Percentiles rank a stretch among this genome's conserved stretches.
phyloP scores from a whole-genome alignment of 30 jellyfish, hydroid and myxozoan species.

The Sanderia malayensis region DNA sequence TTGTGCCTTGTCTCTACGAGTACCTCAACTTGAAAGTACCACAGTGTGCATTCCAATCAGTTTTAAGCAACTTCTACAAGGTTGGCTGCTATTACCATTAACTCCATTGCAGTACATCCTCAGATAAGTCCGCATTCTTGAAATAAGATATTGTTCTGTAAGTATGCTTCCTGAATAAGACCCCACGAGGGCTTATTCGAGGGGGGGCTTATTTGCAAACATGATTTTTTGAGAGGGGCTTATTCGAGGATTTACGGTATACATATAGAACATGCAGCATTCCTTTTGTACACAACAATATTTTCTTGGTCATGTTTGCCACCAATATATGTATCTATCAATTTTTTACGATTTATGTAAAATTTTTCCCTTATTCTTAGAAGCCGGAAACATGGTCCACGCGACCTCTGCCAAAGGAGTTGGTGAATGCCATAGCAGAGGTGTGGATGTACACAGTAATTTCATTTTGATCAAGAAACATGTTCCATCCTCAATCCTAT shows the following conservation, averaged over 20 bases:
- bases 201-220: too few relatives aligned
- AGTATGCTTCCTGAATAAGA: background rate
- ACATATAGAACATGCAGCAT: background rate
- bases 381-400: slow-evolving; percentile 21
- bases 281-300: too few relatives aligned
- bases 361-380: background rate
- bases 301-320: too few relatives aligned
- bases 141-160: background rate
- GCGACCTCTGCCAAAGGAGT: slow-evolving; percentile 53
- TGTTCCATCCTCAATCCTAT: background rate
- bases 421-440: slow-evolving; percentile 66
- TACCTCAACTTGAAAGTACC: slow-evolving; percentile 36
- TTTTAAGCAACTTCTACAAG: slow-evolving; percentile 17
- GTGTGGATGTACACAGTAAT: background rate
- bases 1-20: slow-evolving; percentile 52
- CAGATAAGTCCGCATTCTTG: too few relatives aligned
- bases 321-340: too few relatives aligned
- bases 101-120: too few relatives aligned
- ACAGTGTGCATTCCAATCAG: slow-evolving; percentile 35
- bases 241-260: background rate
- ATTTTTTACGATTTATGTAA: too few relatives aligned
- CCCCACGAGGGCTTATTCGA: too few relatives aligned
- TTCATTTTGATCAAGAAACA: background rate
- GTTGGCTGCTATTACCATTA: too few relatives aligned
- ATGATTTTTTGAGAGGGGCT: background rate